phyloP scores from a whole-genome alignment of 1,140 invertebrate genomes.

The Danaus melanippus region DNA sequence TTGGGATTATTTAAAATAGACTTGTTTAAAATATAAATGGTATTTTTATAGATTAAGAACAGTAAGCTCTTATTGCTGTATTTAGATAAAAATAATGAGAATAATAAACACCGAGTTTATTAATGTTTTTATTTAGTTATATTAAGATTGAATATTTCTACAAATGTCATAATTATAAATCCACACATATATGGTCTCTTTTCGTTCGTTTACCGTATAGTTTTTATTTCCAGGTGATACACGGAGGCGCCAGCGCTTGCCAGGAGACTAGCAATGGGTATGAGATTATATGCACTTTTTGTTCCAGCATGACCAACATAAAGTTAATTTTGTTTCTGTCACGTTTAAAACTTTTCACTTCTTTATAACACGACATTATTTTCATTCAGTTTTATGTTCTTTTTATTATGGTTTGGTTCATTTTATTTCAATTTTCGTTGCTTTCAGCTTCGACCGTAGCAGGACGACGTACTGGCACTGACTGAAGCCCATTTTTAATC shows the following conservation, averaged over 20 bases:
- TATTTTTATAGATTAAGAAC: no score
- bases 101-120: conserved; percentile 4
- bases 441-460: conserved; percentile 30
- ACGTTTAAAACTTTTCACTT: no score
- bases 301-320: no score
- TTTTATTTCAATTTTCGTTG: conserved; percentile 23
- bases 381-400: conserved; percentile 2
- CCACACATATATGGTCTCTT: no score
- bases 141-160: no score
- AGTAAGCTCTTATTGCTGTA: no score
- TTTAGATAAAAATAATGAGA: no score
- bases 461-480: background rate
- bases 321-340: no score
- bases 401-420: conserved; percentile 19
- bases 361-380: background rate
- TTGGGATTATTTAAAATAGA: no score
- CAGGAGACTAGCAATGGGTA: conserved; percentile 21
- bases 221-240: conserved; percentile 25
- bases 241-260: conserved; percentile 15
- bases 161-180: no score
- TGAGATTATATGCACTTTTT: background rate
- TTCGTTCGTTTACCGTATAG: no score
- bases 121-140: background rate
- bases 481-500: background rate
- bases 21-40: no score